These are phyloP conservation scores for Mnemiopsis leidyi DNA, from an alignment of 37 sponge, comb jelly and placozoan genomes.

Conservation along the genomic window DNA sequence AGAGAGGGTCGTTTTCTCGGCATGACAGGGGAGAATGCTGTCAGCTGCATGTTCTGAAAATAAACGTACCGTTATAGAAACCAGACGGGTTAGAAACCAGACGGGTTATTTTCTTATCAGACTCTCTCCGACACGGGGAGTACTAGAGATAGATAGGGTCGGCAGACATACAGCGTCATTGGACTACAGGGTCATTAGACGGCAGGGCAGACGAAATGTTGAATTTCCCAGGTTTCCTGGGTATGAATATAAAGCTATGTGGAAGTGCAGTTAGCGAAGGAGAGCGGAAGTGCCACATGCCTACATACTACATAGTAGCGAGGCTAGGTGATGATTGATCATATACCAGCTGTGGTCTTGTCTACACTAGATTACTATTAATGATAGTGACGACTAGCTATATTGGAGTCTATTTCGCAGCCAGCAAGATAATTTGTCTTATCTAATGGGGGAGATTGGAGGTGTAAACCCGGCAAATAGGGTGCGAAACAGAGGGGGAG, in stretches of 20 bases:
- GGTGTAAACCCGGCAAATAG: background rate
- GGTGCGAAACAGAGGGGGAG: background rate
- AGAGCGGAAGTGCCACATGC: background rate
- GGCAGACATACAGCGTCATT: too few relatives aligned
- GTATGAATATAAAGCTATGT: background rate
- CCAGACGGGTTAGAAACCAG: too few relatives aligned
- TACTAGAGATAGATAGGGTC: too few relatives aligned
- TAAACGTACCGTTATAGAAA: background rate
- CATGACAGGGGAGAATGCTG: conserved; percentile 58
- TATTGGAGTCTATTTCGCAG: background rate
- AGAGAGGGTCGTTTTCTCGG: conserved; percentile 16
- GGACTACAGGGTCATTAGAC: background rate
- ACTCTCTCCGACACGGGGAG: too few relatives aligned
- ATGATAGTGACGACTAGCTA: background rate
- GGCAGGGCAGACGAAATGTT: background rate
- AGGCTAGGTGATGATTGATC: background rate
- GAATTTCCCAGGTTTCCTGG: background rate
- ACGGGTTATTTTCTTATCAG: background rate
- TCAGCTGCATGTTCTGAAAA: conserved; percentile 58
- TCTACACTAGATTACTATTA: background rate
- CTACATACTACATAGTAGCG: background rate
- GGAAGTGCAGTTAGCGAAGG: background rate
- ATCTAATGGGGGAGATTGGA: background rate
- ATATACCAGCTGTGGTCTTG: background rate
- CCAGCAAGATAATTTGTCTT: background rate